Percentiles rank a stretch among this genome's conserved stretches.
Conservation (phyloP, 2,113 vertebrate genomes). For the Serilophus lunatus region DNA sequence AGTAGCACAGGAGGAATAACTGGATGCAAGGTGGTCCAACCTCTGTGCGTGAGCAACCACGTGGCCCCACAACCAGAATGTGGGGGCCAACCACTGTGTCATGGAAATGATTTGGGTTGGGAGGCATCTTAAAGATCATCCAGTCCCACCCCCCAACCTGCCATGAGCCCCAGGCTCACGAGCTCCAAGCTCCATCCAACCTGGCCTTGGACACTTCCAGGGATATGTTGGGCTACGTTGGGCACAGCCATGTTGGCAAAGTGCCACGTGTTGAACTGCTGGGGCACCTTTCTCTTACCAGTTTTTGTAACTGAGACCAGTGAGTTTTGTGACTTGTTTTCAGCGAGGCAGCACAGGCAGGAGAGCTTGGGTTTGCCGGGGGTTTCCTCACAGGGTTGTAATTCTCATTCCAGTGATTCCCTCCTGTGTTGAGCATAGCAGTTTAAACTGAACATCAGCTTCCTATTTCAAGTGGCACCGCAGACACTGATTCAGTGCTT, state of each 20-base stretch:
- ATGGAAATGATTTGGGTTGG: neutral
- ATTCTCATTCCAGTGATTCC: neutral
- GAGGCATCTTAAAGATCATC: neutral
- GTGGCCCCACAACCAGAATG: accelerated
- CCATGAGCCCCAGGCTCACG: too few relatives aligned
- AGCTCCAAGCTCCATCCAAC: neutral
- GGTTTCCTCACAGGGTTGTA: neutral
- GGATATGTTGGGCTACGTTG: neutral
- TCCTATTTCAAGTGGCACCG: neutral
- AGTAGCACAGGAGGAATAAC: neutral
- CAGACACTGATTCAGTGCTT: slow-evolving; percentile 32
- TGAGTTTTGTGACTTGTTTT: neutral
- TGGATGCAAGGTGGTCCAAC: neutral
- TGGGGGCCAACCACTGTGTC: neutral
- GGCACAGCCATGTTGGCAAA: neutral
- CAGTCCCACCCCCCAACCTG: neutral
- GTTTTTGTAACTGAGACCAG: neutral
- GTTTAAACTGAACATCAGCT: neutral
- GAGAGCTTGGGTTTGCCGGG: neutral
- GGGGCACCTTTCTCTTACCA: neutral
- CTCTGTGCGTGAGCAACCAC: neutral
- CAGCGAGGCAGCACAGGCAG: neutral
- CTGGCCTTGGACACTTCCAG: neutral
- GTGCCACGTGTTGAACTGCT: neutral
- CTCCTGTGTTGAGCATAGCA: neutral